Evolutionary conservation across 1,140 invertebrate genomes (phyloP).

Genomic region (Thrips palmi): DNA sequence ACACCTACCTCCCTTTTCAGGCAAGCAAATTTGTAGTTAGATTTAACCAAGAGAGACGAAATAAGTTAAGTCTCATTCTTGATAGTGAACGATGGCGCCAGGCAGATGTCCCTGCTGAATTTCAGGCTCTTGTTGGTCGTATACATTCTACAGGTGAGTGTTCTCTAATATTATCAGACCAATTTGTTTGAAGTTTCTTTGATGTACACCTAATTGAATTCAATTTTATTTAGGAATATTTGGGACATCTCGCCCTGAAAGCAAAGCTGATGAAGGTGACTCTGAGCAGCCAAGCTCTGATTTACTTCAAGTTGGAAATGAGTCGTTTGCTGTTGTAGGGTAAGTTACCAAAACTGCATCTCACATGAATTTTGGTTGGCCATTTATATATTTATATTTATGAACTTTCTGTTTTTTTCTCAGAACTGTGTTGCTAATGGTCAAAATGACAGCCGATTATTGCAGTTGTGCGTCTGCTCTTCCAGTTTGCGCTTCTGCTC

Average conservation of each 20-base stretch:
- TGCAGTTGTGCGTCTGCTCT: constrained; percentile 36
- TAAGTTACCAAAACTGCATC: constrained; percentile 24
- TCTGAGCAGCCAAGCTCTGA: too few relatives aligned
- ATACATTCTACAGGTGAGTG: constrained; percentile 32
- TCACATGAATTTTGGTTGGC: constrained; percentile 37
- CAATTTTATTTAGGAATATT: too few relatives aligned
- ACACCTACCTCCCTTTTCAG: too few relatives aligned
- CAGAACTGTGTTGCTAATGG: constrained; percentile 37
- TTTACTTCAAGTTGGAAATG: constrained; percentile 23
- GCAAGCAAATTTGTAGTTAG: constrained; percentile 77
- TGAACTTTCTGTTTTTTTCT: constrained; percentile 10
- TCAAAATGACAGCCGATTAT: constrained; percentile 43
- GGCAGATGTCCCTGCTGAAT: constrained; percentile 47
- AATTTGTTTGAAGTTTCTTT: too few relatives aligned
- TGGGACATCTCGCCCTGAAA: too few relatives aligned
- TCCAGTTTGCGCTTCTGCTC: constrained; percentile 19
- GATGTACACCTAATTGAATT: too few relatives aligned
- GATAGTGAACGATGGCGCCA: constrained; percentile 88
- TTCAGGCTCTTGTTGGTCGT: constrained; percentile 44
- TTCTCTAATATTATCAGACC: too few relatives aligned
- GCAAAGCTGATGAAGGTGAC: constrained; percentile 15
- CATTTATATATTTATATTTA: constrained; percentile 16
- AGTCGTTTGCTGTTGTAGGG: constrained; percentile 33
- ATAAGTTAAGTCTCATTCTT: constrained; percentile 62
- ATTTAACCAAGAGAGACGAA: constrained; percentile 78